These are phyloP conservation scores for Liposcelis brunnea DNA, from an alignment of 2,888 invertebrate species.

Conservation along the genomic window DNA sequence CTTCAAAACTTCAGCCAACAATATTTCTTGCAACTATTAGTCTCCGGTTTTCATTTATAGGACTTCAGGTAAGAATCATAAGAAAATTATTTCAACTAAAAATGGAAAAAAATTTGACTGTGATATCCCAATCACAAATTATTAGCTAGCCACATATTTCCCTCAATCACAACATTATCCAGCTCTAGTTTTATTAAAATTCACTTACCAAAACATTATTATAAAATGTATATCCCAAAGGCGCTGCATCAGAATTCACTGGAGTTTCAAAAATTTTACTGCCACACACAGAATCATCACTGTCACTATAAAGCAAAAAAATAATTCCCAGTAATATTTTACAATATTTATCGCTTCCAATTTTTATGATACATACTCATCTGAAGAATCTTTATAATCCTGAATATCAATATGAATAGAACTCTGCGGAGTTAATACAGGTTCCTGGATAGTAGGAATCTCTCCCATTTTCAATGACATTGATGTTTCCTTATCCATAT, in stretches of 20 bases:
- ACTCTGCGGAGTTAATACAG: constrained; percentile 24
- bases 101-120: too few species aligned
- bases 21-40: too few species aligned
- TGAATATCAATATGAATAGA: constrained; percentile 35
- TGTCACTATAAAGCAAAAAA: constrained; percentile 27
- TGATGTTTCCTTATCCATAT: constrained; percentile 15
- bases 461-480: constrained; percentile 16
- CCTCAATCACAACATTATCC: too few species aligned
- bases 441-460: constrained; percentile 15
- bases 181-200: too few species aligned
- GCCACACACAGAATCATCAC: constrained; percentile 23
- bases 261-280: constrained; percentile 14
- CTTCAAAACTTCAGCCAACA: too few species aligned
- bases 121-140: too few species aligned
- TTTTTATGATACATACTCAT: constrained; percentile 14
- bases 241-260: constrained; percentile 31
- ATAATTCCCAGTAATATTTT: constrained; percentile 11
- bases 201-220: constrained; percentile 47
- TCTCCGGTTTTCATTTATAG: too few species aligned
- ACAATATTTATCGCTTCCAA: constrained; percentile 12
- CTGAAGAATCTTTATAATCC: constrained; percentile 26
- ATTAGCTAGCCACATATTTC: too few species aligned
- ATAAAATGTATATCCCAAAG: constrained; percentile 52
- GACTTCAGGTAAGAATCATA: too few species aligned
- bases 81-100: too few species aligned